Base-by-base conservation (phyloP, 2,888 invertebrate species). In the Euphydryas editha region DNA sequence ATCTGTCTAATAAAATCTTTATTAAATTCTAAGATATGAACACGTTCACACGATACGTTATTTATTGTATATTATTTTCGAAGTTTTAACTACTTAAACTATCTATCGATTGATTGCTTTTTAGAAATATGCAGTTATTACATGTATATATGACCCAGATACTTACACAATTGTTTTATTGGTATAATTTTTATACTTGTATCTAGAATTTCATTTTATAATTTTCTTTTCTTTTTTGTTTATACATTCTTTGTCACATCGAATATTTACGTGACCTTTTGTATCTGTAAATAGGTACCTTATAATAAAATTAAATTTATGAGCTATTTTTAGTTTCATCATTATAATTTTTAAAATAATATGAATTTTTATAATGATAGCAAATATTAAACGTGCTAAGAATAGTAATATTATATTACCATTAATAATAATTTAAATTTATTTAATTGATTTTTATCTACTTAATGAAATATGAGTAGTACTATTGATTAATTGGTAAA, bases 81-180 rank as follows among this genome's bases (percentile, higher is more conserved):
- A 77, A 78, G 75, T 75, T 75, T n/a, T 76, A 75, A 75, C 72
- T 75, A 76, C 75, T 75, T 76, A 75, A 75, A 67, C 76, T 76
- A 77, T 77, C 69, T 76, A 77, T 77, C 70, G 72, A 72, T 75
- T 73, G 75, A 75, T 75, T 72, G 75, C 70, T 73, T 76, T 71
- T 72, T 76, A 72, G 70, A 61, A 77, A 75, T 77, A 75, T 78
- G 73, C 76, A 78, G 75, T 73, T 71, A 73, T 76, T 77, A 77
- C 77, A 73, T 77, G 78, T 76, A 77, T 65, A 73, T 68, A 69
- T 68, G 74, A 76, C 73, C 73, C 74, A 72, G 71, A 74, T 76
- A 74, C 73, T 72, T 75, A 75, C 60, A 76, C 75, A 72, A 73
- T 37, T 54, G 17, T 49, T 17, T 39, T 39, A 20, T 39, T 39